Percentiles rank a stretch among this genome's conserved stretches.
phyloP scores from a whole-genome alignment of 2,113 vertebrate genomes.

The Plecotus auritus region DNA sequence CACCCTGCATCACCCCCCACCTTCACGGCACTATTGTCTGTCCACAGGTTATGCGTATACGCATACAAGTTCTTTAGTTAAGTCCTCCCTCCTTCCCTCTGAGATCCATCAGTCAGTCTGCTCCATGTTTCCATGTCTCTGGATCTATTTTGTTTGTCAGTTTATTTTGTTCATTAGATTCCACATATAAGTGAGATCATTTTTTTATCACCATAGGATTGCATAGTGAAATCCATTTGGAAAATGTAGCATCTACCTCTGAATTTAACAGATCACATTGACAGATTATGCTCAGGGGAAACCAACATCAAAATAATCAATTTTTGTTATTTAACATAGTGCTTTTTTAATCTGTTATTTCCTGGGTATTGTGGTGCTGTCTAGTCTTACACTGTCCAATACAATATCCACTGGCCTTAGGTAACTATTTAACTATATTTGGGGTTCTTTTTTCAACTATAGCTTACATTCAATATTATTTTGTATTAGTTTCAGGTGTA shows the following conservation, averaged over 20 bases:
- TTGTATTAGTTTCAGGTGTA: not conserved
- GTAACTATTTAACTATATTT: not conserved
- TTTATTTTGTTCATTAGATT: no score
- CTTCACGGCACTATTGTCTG: no score
- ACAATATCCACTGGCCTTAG: not conserved
- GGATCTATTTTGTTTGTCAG: no score
- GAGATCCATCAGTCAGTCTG: no score
- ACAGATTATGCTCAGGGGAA: not conserved
- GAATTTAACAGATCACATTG: not conserved
- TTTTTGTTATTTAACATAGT: not conserved
- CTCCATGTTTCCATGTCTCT: no score
- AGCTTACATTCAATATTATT: not conserved
- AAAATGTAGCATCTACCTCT: not conserved
- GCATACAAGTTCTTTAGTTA: no score
- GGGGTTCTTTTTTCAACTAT: not conserved
- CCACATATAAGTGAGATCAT: no score
- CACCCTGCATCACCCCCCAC: no score
- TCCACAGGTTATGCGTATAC: no score
- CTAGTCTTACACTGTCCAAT: not conserved
- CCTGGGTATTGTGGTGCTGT: fast-evolving
- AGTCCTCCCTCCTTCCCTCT: no score
- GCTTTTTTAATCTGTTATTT: not conserved
- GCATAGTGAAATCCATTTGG: not conserved
- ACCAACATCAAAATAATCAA: not conserved
- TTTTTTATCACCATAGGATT: not conserved